These are phyloP conservation scores for Phenacoccus solenopsis DNA, from an alignment of 1,140 invertebrate species.

Conservation along the genomic window DNA sequence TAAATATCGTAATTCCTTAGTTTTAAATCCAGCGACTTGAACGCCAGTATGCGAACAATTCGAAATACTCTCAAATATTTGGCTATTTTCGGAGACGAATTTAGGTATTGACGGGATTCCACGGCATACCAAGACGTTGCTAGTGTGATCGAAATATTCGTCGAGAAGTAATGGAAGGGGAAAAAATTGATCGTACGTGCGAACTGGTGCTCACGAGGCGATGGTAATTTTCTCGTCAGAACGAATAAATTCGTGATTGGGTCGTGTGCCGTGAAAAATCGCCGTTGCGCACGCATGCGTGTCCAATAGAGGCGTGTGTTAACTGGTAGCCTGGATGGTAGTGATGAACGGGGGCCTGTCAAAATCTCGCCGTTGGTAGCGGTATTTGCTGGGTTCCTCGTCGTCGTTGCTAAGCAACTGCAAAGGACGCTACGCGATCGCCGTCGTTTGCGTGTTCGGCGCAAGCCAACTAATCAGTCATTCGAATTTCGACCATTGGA, in stretches of 20 bases:
- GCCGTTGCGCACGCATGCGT: not conserved
- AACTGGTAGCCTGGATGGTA: not conserved
- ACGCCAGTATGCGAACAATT: not conserved
- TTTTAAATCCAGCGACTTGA: not conserved
- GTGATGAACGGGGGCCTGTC: conserved; percentile 7
- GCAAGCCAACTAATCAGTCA: not conserved
- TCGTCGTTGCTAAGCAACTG: conserved; percentile 5
- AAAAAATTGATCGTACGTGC: not conserved
- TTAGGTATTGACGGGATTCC: too few species aligned
- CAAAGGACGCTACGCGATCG: not conserved
- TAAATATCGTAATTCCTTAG: too few species aligned
- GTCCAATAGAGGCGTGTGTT: not conserved
- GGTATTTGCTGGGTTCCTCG: not conserved
- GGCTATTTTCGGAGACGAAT: too few species aligned
- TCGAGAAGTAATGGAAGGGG: not conserved
- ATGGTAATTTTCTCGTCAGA: not conserved
- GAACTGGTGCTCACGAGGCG: not conserved
- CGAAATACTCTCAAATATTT: too few species aligned
- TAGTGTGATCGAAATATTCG: too few species aligned
- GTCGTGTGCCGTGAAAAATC: not conserved
- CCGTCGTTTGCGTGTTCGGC: not conserved
- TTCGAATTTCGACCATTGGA: not conserved
- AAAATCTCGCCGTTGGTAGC: not conserved
- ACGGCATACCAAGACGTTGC: too few species aligned
- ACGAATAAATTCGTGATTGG: not conserved